Conservation (phyloP, 1,140 invertebrate genomes). For the Eubasilissa regina region DNA sequence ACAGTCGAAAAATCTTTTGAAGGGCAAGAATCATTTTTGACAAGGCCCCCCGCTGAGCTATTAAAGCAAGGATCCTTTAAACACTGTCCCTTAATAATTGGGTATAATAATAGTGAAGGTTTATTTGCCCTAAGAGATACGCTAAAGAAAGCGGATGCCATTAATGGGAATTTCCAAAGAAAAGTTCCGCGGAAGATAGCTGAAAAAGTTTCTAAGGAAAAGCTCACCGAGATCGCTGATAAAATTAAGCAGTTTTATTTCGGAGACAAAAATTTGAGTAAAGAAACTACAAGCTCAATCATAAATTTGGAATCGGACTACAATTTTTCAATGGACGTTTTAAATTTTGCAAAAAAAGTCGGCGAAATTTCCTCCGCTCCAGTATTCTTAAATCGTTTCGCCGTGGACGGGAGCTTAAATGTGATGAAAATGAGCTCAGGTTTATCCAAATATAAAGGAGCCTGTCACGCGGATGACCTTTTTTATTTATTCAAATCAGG, state of each 20-base stretch:
- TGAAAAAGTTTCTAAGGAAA: conserved; percentile 59
- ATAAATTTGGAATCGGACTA: conserved; percentile 67
- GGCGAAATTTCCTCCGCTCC: conserved; percentile 60
- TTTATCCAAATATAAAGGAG: conserved; percentile 65
- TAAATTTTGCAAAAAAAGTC: conserved; percentile 67
- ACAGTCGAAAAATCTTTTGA: conserved; percentile 68
- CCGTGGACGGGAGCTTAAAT: conserved; percentile 67
- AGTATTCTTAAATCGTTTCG: conserved; percentile 72
- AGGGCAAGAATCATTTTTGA: conserved; percentile 65
- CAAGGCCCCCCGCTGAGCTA: conserved; percentile 64
- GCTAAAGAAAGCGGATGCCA: conserved; percentile 62
- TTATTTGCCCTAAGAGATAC: conserved; percentile 64
- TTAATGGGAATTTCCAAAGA: conserved; percentile 64
- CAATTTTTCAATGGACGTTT: conserved; percentile 66
- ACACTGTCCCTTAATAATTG: conserved; percentile 75
- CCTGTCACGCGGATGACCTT: conserved; percentile 77
- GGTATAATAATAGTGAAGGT: conserved; percentile 75
- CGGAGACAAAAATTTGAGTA: conserved; percentile 63
- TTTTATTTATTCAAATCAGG: conserved; percentile 75
- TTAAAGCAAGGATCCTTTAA: conserved; percentile 64
- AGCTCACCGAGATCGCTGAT: conserved; percentile 64
- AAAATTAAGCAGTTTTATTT: conserved; percentile 71
- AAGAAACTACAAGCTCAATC: conserved; percentile 62
- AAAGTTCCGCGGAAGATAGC: conserved; percentile 66
- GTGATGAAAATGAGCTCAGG: conserved; percentile 62